Evolutionary conservation across 53 echinoderm and acorn worm genomes (phyloP).

Genomic region (Stichopus horrens): DNA sequence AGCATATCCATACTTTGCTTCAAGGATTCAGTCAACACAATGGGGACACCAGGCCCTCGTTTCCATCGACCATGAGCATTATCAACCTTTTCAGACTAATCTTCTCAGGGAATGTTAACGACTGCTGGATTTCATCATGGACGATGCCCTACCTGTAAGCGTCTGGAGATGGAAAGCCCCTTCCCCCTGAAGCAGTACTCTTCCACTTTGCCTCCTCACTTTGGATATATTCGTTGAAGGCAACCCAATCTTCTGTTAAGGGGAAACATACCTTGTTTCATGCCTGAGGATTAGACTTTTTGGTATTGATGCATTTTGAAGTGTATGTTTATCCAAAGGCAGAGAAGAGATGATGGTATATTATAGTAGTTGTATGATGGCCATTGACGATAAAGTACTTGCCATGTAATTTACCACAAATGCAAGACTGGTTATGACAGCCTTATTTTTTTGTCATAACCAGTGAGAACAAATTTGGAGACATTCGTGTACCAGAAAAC

Average conservation of each 20-base stretch:
- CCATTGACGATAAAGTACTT: too few relatives aligned
- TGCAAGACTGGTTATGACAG: too few relatives aligned
- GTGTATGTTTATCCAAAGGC: too few relatives aligned
- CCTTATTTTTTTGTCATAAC: too few relatives aligned
- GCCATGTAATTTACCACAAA: too few relatives aligned
- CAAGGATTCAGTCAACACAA: constrained; percentile 22
- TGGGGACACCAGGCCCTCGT: constrained; percentile 1
- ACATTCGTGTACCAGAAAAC: too few relatives aligned
- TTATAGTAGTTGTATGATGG: too few relatives aligned
- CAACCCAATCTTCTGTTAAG: constrained; percentile 58
- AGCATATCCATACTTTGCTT: constrained; percentile 38
- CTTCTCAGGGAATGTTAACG: constrained; percentile 6
- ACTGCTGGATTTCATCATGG: constrained; percentile 21
- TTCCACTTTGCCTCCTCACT: constrained; percentile 41
- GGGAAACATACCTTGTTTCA: too few relatives aligned
- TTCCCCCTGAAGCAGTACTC: neutral
- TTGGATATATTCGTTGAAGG: constrained; percentile 46
- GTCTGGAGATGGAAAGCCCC: neutral
- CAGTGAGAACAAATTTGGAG: too few relatives aligned
- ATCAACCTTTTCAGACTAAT: constrained; percentile 6
- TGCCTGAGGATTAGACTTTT: too few relatives aligned
- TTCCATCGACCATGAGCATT: constrained; percentile 50
- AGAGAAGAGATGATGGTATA: too few relatives aligned
- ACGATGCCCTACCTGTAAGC: constrained; percentile 27
- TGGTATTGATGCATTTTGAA: too few relatives aligned